These are phyloP conservation scores for Naja naja DNA, from an alignment of 2,113 vertebrate species.

Conservation along the genomic window DNA sequence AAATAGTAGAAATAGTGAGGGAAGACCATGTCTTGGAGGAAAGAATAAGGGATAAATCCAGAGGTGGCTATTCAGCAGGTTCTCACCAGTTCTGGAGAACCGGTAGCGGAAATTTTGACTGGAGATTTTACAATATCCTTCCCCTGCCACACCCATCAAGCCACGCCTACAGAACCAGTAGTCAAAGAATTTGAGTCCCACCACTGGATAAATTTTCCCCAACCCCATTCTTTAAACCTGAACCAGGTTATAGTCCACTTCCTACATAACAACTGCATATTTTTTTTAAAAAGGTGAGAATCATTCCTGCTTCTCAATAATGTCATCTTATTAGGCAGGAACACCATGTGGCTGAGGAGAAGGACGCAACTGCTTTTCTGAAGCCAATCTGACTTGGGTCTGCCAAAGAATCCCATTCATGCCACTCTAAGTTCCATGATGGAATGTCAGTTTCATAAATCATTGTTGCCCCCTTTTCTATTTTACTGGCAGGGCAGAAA, in stretches of 20 bases:
- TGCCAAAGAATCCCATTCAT: neutral
- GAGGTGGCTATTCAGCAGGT: too few species aligned
- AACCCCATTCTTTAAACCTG: too few species aligned
- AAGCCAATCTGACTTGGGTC: neutral
- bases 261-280: neutral
- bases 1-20: neutral
- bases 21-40: neutral
- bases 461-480: neutral
- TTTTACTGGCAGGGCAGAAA: neutral
- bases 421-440: neutral
- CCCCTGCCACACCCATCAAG: too few species aligned
- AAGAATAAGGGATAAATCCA: neutral
- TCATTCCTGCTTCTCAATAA: neutral
- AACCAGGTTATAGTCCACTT: neutral
- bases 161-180: too few species aligned
- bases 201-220: neutral
- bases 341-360: neutral
- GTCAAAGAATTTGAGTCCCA: too few species aligned
- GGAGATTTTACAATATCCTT: too few species aligned
- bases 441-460: neutral
- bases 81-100: too few species aligned
- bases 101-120: too few species aligned
- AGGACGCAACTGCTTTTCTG: neutral
- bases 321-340: neutral
- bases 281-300: neutral